Evolutionary conservation across 1,140 invertebrate genomes (phyloP).

Genomic region (Dinoponera quadriceps): DNA sequence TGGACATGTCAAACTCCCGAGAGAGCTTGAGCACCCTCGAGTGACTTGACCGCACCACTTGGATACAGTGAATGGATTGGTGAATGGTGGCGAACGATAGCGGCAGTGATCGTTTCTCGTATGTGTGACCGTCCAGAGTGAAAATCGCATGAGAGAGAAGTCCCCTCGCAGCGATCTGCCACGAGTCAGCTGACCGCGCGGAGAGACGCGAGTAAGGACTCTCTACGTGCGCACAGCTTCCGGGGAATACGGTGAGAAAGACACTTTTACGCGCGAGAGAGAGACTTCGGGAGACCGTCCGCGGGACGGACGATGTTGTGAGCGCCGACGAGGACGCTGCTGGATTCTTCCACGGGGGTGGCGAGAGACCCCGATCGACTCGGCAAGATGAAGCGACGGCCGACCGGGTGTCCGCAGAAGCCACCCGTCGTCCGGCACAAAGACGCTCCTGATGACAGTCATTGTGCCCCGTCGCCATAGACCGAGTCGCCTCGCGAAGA

Average conservation of each 20-base stretch:
- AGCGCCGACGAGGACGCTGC: neutral
- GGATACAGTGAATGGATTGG: slow-evolving; percentile 60
- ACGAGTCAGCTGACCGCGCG: no score
- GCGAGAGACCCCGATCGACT: slow-evolving; percentile 42
- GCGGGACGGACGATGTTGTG: slow-evolving; percentile 17
- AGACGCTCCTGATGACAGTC: slow-evolving; percentile 81
- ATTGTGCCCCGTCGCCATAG: slow-evolving; percentile 79
- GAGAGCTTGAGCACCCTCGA: neutral
- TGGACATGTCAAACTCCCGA: neutral
- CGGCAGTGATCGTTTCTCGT: slow-evolving; percentile 23
- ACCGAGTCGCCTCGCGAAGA: slow-evolving; percentile 63
- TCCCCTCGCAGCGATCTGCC: no score
- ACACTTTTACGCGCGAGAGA: no score
- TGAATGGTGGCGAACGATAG: slow-evolving; percentile 51
- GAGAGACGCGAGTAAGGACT: neutral
- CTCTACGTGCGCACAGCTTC: slow-evolving; percentile 35
- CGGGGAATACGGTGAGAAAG: neutral
- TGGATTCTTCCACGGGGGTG: neutral
- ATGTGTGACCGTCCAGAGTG: slow-evolving; percentile 17
- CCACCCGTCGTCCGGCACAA: slow-evolving; percentile 81
- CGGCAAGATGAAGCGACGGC: slow-evolving; percentile 76
- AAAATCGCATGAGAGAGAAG: no score
- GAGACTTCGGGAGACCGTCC: no score
- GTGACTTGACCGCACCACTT: slow-evolving; percentile 25
- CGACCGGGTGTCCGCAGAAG: slow-evolving; percentile 73